These are phyloP conservation scores for Platalea minor DNA, from an alignment of 2,797 vertebrate species.

Conservation along the genomic window DNA sequence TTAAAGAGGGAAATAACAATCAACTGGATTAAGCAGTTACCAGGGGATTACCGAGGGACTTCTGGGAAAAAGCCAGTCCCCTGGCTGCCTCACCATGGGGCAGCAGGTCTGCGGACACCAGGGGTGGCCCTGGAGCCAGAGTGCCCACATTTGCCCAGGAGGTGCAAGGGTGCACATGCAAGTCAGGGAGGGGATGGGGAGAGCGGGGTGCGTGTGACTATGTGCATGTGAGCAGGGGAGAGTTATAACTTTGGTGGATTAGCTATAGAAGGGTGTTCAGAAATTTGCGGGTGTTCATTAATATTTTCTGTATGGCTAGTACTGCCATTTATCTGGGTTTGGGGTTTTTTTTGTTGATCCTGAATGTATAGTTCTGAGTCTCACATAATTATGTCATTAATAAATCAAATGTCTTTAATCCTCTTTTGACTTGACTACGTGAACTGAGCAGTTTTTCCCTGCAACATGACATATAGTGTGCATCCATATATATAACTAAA, in stretches of 20 bases:
- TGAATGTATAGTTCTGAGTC: background rate
- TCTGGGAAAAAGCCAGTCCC: background rate
- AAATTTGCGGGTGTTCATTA: background rate
- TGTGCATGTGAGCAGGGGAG: background rate
- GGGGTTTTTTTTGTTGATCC: background rate
- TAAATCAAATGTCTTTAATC: background rate
- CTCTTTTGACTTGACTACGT: background rate
- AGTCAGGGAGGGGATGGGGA: rapidly evolving
- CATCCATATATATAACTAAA: background rate
- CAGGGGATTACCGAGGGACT: background rate
- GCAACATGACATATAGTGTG: background rate
- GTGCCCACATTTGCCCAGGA: rapidly evolving
- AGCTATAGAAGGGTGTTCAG: background rate
- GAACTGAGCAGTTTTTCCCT: background rate
- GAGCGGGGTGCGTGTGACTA: rapidly evolving
- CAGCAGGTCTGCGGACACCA: rapidly evolving
- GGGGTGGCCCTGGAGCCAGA: too few species aligned
- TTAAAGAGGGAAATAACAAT: background rate
- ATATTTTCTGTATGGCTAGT: background rate
- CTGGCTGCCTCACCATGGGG: background rate
- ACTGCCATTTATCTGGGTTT: background rate
- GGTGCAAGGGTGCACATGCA: rapidly evolving
- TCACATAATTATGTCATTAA: background rate
- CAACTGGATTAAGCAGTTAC: background rate
- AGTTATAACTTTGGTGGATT: background rate